These are phyloP conservation scores for Rhinopomastus cyanomelas DNA, from an alignment of 2,113 vertebrate genomes.

Conservation along the genomic window DNA sequence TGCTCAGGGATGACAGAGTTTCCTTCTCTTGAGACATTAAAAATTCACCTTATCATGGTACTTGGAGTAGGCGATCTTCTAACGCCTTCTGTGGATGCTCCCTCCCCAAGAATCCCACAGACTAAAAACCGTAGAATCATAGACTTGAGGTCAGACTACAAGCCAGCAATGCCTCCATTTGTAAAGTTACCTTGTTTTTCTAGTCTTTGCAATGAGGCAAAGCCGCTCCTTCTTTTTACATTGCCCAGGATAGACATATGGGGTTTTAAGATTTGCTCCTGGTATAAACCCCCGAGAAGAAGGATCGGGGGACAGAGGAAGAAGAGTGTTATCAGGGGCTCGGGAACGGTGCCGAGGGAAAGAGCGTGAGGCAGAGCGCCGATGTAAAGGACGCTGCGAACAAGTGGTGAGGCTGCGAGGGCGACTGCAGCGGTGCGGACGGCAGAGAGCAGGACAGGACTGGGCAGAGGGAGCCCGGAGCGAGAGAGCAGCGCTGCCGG, in stretches of 20 bases:
- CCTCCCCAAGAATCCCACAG: neutral
- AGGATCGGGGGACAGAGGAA: accelerated
- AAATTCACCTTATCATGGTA: too few species aligned
- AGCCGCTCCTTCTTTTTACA: neutral
- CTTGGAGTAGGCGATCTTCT: too few species aligned
- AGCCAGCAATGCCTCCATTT: neutral
- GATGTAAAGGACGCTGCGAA: too few species aligned
- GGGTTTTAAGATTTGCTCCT: neutral
- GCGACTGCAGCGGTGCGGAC: neutral
- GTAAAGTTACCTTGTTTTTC: neutral
- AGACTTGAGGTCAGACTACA: neutral
- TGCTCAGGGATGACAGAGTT: too few species aligned
- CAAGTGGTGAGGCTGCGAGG: neutral
- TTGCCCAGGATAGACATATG: neutral
- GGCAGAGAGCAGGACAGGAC: neutral
- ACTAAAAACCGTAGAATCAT: too few species aligned
- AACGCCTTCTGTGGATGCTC: too few species aligned
- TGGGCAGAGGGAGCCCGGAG: neutral
- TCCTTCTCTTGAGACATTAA: too few species aligned
- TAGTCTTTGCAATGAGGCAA: neutral
- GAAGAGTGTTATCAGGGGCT: too few species aligned
- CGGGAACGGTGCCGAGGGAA: neutral
- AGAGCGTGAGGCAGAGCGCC: neutral
- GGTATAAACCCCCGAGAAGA: neutral
- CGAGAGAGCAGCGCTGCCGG: neutral